A percentile compares a stretch with the other conserved stretches of the same genome.
Conservation (phyloP, 2,797 vertebrate species). For the Rhabdophis nuchalis region DNA sequence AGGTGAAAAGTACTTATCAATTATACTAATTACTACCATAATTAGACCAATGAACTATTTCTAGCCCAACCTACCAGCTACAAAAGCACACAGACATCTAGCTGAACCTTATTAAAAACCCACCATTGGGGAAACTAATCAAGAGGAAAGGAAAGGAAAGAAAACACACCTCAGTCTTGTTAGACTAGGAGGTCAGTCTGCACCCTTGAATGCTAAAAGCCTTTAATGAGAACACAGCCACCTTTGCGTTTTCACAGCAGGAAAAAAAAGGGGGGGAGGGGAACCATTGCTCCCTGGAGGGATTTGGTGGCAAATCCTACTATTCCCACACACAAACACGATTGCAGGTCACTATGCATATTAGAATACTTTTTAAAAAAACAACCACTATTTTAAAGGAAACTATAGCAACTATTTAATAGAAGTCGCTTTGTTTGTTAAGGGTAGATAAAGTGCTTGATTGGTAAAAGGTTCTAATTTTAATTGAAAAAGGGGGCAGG, state of each 20-base stretch:
- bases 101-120: constrained; percentile 59
- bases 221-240: constrained; percentile 64
- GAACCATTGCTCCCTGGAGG: constrained; percentile 58
- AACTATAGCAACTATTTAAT: constrained; percentile 61
- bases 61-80: constrained; percentile 66
- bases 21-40: constrained; percentile 75
- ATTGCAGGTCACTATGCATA: not conserved
- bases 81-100: constrained; percentile 46
- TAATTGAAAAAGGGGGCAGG: constrained; percentile 33
- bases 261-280: constrained; percentile 19
- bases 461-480: constrained; percentile 43
- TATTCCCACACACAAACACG: constrained; percentile 51
- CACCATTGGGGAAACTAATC: constrained; percentile 68
- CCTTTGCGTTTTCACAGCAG: constrained; percentile 68
- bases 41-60: constrained; percentile 78
- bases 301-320: constrained; percentile 67
- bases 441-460: constrained; percentile 48
- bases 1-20: constrained; percentile 74
- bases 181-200: constrained; percentile 50
- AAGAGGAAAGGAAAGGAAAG: constrained; percentile 62
- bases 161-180: constrained; percentile 57
- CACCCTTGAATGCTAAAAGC: constrained; percentile 59
- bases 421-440: constrained; percentile 70
- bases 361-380: not conserved
- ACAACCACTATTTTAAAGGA: constrained; percentile 39